phyloP scores from a whole-genome alignment of 1,140 invertebrate genomes.

The Lethocerus indicus region DNA sequence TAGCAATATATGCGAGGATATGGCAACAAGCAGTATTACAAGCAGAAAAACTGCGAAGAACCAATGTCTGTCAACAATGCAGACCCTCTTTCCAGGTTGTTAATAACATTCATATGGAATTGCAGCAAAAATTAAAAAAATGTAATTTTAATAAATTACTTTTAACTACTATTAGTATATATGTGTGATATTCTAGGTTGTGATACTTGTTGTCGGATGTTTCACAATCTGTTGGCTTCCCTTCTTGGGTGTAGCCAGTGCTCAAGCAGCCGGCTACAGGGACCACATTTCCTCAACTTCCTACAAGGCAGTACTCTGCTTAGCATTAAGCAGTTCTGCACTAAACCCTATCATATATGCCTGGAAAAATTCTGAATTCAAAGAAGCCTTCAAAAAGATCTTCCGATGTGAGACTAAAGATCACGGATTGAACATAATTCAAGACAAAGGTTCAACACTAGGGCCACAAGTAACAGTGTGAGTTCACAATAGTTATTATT shows the following conservation, averaged over 20 bases:
- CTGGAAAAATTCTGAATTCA: slow-evolving; percentile 60
- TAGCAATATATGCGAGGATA: slow-evolving; percentile 53
- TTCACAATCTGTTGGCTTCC: slow-evolving; percentile 61
- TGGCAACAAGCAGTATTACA: slow-evolving; percentile 51
- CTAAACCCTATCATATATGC: slow-evolving; percentile 65
- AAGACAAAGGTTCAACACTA: no score
- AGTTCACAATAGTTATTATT: no score
- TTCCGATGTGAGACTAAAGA: no score
- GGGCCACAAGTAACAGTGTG: no score
- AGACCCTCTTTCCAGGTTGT: slow-evolving; percentile 26
- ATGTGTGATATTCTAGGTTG: slow-evolving; percentile 35
- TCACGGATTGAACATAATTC: no score
- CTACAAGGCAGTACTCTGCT: slow-evolving; percentile 47
- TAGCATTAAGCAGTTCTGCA: slow-evolving; percentile 55
- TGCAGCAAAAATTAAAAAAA: not conserved
- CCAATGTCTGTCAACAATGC: slow-evolving; percentile 28
- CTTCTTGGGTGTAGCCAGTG: slow-evolving; percentile 44
- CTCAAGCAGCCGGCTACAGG: slow-evolving; percentile 32
- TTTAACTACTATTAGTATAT: not conserved
- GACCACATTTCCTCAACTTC: slow-evolving; percentile 30
- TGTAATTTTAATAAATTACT: not conserved
- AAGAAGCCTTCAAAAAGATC: slow-evolving; percentile 11
- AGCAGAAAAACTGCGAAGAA: slow-evolving; percentile 37
- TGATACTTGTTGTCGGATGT: slow-evolving; percentile 49
- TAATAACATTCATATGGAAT: not conserved